Conservation (phyloP, 2,797 vertebrate species). For the Darevskia nairensis region DNA sequence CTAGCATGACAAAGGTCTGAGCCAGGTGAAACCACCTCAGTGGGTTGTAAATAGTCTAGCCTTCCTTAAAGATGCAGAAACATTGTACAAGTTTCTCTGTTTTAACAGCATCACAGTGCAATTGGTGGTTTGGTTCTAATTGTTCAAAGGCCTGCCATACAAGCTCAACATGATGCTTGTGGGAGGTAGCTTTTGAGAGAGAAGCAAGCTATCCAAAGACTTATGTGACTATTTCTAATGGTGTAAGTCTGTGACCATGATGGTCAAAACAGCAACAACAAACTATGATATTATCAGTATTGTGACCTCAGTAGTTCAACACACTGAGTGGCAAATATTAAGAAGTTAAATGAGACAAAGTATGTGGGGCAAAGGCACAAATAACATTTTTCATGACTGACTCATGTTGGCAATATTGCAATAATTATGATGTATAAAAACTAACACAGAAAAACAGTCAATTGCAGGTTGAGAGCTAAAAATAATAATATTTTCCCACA, state of each 20-base stretch:
- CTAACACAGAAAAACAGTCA: neutral
- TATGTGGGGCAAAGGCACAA: neutral
- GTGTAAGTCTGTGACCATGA: no score
- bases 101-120: neutral
- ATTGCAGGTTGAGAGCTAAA: neutral
- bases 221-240: neutral
- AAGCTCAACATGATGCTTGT: neutral
- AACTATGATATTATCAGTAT: neutral
- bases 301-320: neutral
- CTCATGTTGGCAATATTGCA: neutral
- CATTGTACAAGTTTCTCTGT: neutral
- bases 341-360: neutral
- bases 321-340: neutral
- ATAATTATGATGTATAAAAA: neutral
- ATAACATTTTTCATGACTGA: no score
- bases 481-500: neutral
- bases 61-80: conserved; percentile 1
- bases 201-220: neutral
- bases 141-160: neutral
- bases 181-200: neutral
- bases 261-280: no score
- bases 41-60: neutral
- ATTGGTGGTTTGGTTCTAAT: neutral
- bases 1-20: neutral
- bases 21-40: neutral